Evolutionary conservation across 2,113 vertebrate species (phyloP), one percentile per base, ranked within the genome.

Genomic region (Ageneiosus marmoratus): DNA sequence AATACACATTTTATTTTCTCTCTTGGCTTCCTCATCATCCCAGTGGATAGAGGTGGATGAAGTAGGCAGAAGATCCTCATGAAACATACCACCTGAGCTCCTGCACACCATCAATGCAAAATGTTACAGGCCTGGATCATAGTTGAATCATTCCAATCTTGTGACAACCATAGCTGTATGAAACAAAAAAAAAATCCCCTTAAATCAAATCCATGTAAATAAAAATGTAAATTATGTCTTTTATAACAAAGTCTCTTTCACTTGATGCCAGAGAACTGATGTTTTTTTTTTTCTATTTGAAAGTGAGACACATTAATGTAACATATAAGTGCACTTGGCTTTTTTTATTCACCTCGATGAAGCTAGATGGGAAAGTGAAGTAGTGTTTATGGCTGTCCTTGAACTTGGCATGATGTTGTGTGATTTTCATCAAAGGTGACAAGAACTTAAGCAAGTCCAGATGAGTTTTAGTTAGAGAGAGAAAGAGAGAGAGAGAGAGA

Each of bases 341-440:
- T 60, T 78, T 67, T 53, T 81, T 65, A 34, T 79, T 86, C 80
- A 74, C 86, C 82, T 86, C 82, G 51, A 55, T 62, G 65, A 53
- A 73, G 77, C 27, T 69, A 88, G 87, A 88, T 87, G 81, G 72
- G 70, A 51, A 82, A 72, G 83, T 51, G 84, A 86, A 88, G 76
- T 84, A 84, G 89, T 92, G 90, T 92, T 93, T 92, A 91, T 90
- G 87, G 87, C 89, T n/a, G 82, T 82, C 84, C 87, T 90, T 76
- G 86, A 87, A 92, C 91, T 92, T 91, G 87, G 88, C 83, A 83
- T 87, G 65, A 75, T 85, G 82, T 91, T 89, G 88, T 91, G 69
- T 92, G 92, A 94, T 92, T 92, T 93, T 90, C 91, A 93, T 94
- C 92, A 93, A 93, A 95, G 93, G 93, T 93, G 92, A 94, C 91